Evolutionary conservation across 2,113 vertebrate genomes (phyloP).

Genomic region (Lagopus leucura): DNA sequence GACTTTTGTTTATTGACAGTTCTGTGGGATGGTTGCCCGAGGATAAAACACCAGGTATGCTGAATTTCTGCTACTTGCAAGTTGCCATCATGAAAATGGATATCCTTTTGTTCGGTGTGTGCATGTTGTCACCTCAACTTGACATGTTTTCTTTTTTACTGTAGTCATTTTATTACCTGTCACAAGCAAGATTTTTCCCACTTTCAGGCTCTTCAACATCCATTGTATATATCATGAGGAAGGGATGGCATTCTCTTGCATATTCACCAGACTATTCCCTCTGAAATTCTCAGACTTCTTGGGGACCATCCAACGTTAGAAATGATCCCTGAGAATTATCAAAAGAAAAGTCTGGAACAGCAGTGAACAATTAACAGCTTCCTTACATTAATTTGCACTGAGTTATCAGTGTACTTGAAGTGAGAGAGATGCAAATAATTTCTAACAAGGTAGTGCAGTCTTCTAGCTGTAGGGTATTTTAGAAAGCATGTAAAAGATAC

Average conservation of each 20-base stretch:
- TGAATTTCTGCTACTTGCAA: constrained; percentile 9
- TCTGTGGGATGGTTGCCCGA: not conserved
- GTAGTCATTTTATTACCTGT: constrained; percentile 8
- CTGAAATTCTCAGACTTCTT: not conserved
- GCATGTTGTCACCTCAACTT: constrained; percentile 15
- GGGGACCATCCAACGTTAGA: not conserved
- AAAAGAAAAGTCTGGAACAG: not conserved
- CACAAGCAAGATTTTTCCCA: constrained; percentile 7
- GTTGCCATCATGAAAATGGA: constrained; percentile 22
- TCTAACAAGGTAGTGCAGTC: not conserved
- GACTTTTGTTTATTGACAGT: not conserved
- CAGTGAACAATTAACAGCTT: not conserved
- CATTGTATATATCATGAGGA: not conserved
- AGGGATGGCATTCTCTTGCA: not conserved
- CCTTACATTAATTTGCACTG: not conserved
- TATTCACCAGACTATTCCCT: not conserved
- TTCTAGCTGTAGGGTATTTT: not conserved
- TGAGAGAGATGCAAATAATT: not conserved
- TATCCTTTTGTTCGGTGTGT: not conserved
- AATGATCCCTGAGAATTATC: not conserved
- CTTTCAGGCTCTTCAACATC: not conserved
- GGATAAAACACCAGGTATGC: not conserved
- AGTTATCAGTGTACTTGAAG: not conserved
- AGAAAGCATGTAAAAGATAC: constrained; percentile 16
- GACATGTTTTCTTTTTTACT: not conserved